Percentiles rank a stretch among this genome's conserved stretches.
phyloP scores from a whole-genome alignment of 2,888 invertebrate genomes.

The Synanthedon andrenaeformis region DNA sequence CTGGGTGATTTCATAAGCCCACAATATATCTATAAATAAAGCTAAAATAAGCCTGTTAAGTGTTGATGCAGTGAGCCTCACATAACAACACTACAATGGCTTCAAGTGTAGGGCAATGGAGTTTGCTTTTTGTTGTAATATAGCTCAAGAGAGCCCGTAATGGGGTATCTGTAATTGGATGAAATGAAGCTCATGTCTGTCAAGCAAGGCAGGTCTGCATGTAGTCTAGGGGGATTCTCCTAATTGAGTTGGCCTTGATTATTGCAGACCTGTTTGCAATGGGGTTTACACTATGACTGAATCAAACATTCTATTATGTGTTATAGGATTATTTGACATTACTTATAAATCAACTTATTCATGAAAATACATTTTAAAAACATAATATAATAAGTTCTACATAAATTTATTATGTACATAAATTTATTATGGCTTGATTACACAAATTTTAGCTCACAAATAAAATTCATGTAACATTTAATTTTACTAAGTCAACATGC shows the following conservation, averaged over 20 bases:
- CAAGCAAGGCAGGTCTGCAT: not conserved
- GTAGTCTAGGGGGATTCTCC: not conserved
- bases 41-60: slow-evolving; percentile 20
- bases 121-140: not conserved
- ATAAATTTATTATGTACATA: no score
- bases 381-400: no score
- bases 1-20: no score
- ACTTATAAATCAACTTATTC: no score
- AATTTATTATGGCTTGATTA: no score
- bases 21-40: slow-evolving; percentile 27
- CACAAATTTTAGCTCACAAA: no score
- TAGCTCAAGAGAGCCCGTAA: not conserved
- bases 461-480: no score
- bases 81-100: not conserved
- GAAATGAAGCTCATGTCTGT: not conserved
- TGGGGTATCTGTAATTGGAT: not conserved
- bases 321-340: no score
- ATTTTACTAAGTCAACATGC: no score
- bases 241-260: not conserved
- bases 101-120: not conserved
- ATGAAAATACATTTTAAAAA: no score
- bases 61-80: slow-evolving; percentile 6
- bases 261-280: not conserved
- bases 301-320: no score
- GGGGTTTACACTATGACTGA: no score